phyloP scores from a whole-genome alignment of 2,888 invertebrate species.

The Drosophila mercatorum region DNA sequence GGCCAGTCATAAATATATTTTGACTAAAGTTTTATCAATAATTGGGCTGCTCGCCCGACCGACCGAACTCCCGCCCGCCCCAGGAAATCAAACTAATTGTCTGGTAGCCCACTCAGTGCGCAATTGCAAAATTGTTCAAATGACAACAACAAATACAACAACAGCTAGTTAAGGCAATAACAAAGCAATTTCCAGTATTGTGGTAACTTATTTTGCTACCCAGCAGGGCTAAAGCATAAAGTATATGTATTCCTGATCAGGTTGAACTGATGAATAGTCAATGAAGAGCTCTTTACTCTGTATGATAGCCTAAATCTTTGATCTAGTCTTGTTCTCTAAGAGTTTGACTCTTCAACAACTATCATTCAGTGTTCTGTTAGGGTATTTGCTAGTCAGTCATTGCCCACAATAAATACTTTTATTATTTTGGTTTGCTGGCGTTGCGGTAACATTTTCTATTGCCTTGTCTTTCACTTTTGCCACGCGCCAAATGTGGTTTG shows the following conservation, averaged over 20 bases:
- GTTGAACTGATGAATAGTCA: too few relatives aligned
- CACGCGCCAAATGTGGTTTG: slow-evolving; percentile 54
- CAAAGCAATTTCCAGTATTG: slow-evolving; percentile 46
- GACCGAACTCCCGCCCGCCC: slow-evolving; percentile 6
- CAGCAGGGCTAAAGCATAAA: too few relatives aligned
- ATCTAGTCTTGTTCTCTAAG: too few relatives aligned
- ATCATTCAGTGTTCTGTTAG: neutral
- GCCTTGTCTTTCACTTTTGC: slow-evolving; percentile 40
- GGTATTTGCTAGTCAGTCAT: neutral
- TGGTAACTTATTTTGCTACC: slow-evolving; percentile 8
- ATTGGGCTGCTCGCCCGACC: slow-evolving; percentile 44
- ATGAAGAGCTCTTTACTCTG: too few relatives aligned
- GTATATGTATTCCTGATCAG: neutral
- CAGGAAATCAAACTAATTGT: slow-evolving; percentile 62
- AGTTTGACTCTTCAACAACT: neutral
- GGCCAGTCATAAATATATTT: slow-evolving; percentile 49
- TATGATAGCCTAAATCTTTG: too few relatives aligned
- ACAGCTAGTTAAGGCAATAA: slow-evolving; percentile 30
- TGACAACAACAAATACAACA: slow-evolving; percentile 18
- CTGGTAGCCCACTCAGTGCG: slow-evolving; percentile 62
- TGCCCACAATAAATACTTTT: neutral
- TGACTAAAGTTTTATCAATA: slow-evolving; percentile 75
- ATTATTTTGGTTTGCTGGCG: slow-evolving; percentile 2
- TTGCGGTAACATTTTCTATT: slow-evolving; percentile 18
- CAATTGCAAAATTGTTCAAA: slow-evolving; percentile 68